Conservation (phyloP, 1,140 invertebrate species). For the Leptopilina clavipes region DNA sequence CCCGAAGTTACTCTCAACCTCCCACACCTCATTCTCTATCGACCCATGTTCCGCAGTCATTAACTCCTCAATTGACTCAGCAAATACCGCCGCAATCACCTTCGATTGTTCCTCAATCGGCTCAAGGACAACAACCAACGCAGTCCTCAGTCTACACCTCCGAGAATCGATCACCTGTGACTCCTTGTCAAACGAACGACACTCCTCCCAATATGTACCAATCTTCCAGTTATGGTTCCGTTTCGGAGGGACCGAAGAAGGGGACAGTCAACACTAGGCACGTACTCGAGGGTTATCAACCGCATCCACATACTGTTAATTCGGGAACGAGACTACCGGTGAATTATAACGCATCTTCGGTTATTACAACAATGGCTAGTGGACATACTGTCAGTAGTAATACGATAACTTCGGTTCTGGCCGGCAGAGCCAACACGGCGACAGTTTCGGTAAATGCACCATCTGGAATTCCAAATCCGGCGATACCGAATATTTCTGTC, state of each 20-base stretch:
- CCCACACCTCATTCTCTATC: constrained; percentile 64
- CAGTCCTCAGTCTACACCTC: constrained; percentile 51
- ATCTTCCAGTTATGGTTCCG: constrained; percentile 44
- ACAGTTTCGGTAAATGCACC: constrained; percentile 83
- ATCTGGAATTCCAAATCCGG: constrained; percentile 68
- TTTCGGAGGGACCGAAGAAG: constrained; percentile 50
- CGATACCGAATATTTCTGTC: constrained; percentile 65
- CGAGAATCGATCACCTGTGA: constrained; percentile 63
- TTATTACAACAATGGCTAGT: constrained; percentile 84
- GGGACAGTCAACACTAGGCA: constrained; percentile 60
- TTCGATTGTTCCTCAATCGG: constrained; percentile 47
- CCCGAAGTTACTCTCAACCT: constrained; percentile 71
- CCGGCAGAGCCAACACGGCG: constrained; percentile 83
- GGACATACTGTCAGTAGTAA: constrained; percentile 83
- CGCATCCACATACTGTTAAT: constrained; percentile 68
- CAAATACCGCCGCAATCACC: constrained; percentile 36
- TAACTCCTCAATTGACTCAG: constrained; percentile 52
- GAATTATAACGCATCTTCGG: constrained; percentile 68
- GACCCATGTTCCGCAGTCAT: constrained; percentile 50
- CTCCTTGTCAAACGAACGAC: constrained; percentile 57
- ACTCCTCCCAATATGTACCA: constrained; percentile 54
- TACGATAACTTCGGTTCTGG: constrained; percentile 85
- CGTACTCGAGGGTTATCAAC: constrained; percentile 66
- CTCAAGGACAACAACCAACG: constrained; percentile 54
- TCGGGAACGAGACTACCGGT: constrained; percentile 64